phyloP scores from a whole-genome alignment of 2,113 vertebrate species.

The Phalacrocorax brasilianus region DNA sequence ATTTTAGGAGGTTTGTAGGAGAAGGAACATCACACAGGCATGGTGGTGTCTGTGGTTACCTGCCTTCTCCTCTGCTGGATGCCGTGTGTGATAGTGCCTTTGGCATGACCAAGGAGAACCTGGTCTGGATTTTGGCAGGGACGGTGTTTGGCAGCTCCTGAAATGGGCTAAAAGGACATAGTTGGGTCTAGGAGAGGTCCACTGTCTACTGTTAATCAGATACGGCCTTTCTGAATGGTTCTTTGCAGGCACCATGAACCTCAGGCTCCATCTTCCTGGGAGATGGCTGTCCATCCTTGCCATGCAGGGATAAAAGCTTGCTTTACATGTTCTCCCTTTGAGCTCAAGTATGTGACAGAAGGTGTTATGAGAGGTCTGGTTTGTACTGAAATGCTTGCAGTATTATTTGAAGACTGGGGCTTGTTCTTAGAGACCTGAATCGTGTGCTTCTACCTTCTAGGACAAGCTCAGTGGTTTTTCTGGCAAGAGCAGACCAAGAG shows the following conservation, averaged over 20 bases:
- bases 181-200: background rate
- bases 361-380: background rate
- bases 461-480: background rate
- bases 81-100: background rate
- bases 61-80: background rate
- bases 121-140: background rate
- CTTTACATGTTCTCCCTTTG: background rate
- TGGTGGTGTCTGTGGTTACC: background rate
- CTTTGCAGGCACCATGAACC: background rate
- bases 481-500: background rate
- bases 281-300: background rate
- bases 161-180: background rate
- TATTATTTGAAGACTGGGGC: background rate
- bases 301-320: background rate
- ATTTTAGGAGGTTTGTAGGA: background rate
- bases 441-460: background rate
- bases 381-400: background rate
- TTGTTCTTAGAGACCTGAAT: background rate
- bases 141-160: background rate
- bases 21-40: background rate
- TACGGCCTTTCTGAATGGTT: background rate
- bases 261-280: background rate
- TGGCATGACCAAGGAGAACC: background rate
- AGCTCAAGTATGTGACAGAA: background rate
- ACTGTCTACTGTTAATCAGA: background rate